Evolutionary conservation across 1,140 invertebrate species (phyloP).

Genomic region (Drosophila truncata): DNA sequence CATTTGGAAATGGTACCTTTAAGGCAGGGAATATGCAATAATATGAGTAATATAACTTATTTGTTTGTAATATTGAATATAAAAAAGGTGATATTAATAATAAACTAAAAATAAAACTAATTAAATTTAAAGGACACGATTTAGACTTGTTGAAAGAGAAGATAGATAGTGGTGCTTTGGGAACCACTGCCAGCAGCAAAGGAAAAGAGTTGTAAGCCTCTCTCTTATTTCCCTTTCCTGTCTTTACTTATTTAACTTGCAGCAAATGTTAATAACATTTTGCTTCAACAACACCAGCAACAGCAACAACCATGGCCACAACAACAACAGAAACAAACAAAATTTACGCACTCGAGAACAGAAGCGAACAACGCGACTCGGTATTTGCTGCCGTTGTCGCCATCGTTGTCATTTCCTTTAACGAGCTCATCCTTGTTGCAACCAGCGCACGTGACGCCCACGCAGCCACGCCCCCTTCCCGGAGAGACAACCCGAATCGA

Average conservation of each 20-base stretch:
- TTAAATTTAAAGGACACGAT: not conserved
- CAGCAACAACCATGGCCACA: constrained; percentile 18
- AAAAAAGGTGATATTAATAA: not conserved
- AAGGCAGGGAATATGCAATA: not conserved
- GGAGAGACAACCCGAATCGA: constrained; percentile 17
- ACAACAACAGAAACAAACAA: constrained; percentile 37
- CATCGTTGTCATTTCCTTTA: constrained; percentile 72
- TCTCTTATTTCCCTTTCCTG: constrained; percentile 2
- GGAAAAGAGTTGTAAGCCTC: not conserved
- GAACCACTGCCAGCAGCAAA: not conserved
- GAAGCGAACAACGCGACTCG: constrained; percentile 38
- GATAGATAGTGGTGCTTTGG: not conserved
- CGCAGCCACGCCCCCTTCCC: constrained; percentile 14
- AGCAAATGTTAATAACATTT: constrained; percentile 80
- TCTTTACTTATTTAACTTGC: constrained; percentile 60
- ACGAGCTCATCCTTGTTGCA: constrained; percentile 81
- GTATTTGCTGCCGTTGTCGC: constrained; percentile 45
- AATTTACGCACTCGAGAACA: constrained; percentile 78
- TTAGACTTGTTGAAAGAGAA: not conserved
- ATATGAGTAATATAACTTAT: too few species aligned
- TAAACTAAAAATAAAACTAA: not conserved
- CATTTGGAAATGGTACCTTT: not conserved
- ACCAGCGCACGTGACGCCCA: constrained; percentile 59
- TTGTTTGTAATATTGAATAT: not conserved
- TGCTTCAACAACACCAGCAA: constrained; percentile 57